Percentiles rank a stretch among this genome's conserved stretches.
phyloP scores from a whole-genome alignment of 2,113 vertebrate species.

The Clarias batrachus region DNA sequence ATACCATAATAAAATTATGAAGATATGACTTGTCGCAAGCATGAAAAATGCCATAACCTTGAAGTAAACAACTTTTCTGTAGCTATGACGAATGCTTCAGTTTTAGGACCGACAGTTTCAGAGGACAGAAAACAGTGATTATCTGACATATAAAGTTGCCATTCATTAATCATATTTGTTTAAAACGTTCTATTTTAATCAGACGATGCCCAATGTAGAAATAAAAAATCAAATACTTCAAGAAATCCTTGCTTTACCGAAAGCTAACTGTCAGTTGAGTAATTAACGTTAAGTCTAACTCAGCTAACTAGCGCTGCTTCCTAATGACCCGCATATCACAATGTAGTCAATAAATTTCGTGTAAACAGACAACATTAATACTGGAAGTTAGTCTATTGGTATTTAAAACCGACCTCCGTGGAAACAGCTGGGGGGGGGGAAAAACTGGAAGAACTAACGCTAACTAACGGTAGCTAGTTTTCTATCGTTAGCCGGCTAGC shows the following conservation, averaged over 20 bases:
- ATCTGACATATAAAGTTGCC: too few relatives aligned
- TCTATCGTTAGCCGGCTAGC: constrained; percentile 1
- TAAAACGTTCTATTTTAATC: too few relatives aligned
- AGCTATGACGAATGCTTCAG: background rate
- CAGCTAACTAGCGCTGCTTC: background rate
- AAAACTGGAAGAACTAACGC: background rate
- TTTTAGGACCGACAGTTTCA: background rate
- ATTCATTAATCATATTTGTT: too few relatives aligned
- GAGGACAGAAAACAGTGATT: background rate
- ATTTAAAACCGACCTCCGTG: background rate
- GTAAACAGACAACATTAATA: background rate
- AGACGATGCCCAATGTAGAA: background rate
- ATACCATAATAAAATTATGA: background rate
- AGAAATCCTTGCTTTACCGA: background rate
- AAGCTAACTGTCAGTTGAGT: background rate
- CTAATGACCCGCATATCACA: background rate
- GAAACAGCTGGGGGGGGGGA: too few relatives aligned
- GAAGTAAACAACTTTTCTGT: background rate
- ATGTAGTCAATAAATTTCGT: background rate
- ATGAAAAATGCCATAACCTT: background rate
- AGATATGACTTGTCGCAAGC: too few relatives aligned
- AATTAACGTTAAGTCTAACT: background rate
- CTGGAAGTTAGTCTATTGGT: background rate
- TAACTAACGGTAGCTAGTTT: constrained; percentile 22
- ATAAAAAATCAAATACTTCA: background rate